Percentiles rank a stretch among this genome's conserved stretches.
phyloP scores from a whole-genome alignment of 2,797 vertebrate species.

The Babyrousa celebensis region DNA sequence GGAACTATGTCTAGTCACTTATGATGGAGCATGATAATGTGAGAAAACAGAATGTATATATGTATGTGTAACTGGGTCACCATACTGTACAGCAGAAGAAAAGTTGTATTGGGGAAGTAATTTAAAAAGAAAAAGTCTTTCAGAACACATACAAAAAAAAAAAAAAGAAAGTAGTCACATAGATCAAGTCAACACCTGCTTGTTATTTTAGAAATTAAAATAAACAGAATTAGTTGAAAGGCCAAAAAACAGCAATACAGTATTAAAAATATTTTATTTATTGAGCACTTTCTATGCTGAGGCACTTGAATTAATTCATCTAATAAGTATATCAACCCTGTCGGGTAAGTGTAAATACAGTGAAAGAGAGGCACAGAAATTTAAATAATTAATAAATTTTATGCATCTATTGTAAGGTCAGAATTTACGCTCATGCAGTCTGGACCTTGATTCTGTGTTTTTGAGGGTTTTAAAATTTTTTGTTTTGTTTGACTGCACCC shows the following conservation, averaged over 20 bases:
- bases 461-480: not conserved
- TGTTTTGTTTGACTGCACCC: too few relatives aligned
- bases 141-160: too few relatives aligned
- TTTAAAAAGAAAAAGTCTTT: too few relatives aligned
- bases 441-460: not conserved
- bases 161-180: not conserved
- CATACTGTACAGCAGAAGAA: too few relatives aligned
- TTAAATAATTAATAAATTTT: not conserved
- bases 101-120: too few relatives aligned
- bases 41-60: too few relatives aligned
- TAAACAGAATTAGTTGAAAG: conserved; percentile 23
- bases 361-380: not conserved
- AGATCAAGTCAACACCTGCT: not conserved
- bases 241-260: not conserved
- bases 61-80: too few relatives aligned
- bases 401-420: not conserved
- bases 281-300: not conserved
- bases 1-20: too few relatives aligned
- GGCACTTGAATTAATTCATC: not conserved
- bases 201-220: conserved; percentile 17
- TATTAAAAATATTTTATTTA: not conserved
- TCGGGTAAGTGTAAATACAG: not conserved
- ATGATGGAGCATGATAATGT: too few relatives aligned
- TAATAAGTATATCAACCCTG: not conserved
- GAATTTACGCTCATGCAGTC: not conserved